Evolutionary conservation across 2,797 vertebrate genomes (phyloP).

Genomic region (Coccyzus lansbergi): DNA sequence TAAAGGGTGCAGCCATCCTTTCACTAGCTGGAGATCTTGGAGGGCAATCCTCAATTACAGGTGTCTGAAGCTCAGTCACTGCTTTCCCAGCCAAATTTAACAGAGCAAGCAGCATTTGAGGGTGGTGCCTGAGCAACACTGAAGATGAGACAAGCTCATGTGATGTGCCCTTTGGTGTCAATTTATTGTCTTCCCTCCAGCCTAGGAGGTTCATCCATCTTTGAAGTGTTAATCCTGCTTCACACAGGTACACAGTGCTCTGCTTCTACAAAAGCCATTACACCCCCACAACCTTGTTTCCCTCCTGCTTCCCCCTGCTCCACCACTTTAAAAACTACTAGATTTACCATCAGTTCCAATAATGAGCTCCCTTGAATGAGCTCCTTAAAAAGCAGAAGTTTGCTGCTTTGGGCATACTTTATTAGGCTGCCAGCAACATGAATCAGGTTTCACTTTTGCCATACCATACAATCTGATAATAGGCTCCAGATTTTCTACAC

Average conservation of each 20-base stretch:
- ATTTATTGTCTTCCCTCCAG: background rate
- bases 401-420: background rate
- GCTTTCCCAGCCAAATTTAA: background rate
- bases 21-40: background rate
- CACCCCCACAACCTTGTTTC: background rate
- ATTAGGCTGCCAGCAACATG: background rate
- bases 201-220: background rate
- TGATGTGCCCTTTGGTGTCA: background rate
- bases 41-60: background rate
- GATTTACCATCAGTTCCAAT: background rate
- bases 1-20: background rate
- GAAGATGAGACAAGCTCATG: slow-evolving; percentile 15
- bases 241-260: background rate
- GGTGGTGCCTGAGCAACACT: background rate
- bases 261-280: background rate
- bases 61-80: background rate
- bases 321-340: background rate
- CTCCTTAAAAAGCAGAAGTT: background rate
- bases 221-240: background rate
- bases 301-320: background rate
- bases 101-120: background rate
- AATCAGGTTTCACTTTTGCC: background rate
- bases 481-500: background rate
- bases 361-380: background rate
- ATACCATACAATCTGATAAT: background rate